Evolutionary conservation across 2,113 vertebrate genomes (phyloP), one percentile per base, ranked within the genome.

Genomic region (Ictalurus furcatus): DNA sequence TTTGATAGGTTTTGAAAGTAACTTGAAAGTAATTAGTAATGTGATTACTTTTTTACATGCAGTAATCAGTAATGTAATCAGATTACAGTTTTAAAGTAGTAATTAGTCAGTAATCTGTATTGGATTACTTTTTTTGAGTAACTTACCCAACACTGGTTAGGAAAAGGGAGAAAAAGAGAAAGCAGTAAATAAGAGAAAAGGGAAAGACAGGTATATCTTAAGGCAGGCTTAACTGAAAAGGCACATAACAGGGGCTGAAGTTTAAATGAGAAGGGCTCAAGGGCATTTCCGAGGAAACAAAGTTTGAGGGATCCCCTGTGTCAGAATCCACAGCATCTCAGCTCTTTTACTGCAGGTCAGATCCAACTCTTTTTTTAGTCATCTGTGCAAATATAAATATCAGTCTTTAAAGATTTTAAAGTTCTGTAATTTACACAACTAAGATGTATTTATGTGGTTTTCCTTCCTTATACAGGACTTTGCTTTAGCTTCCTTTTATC

Each of bases 401-500:
- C 2, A 56, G 14, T 34, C 28, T 82, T 59, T 37, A 21, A 37
- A 59, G 28, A 21, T 59, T 82, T 82, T 28, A 17, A 30, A 78
- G 40, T 48, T 76, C 25, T 48, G 9, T 25, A 11, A 44, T 76
- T 52, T 52, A 28, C 37, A 37, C 34, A 40, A 40, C 2, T 63
- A 40, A 40, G 12, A 25, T 12, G 58, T 40, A 11, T 28, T 84
- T 65, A 48, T 28, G 37, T 48, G 13, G 9, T 28, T 52, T 48
- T 78, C 8, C 9, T 61, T 61, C 19, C 58, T 40, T 23, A 30
- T n/a, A 30, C 19, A 30, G 5, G 12, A 44, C 84, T 67, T 28
- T 25, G 7, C 65, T 86, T 90, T 87, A 82, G 40, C 21, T 89
- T 93, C 93, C 88, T 92, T 94, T 94, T 93, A 91, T 94, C 84